A percentile compares a stretch with the other conserved stretches of the same genome.
phyloP scores from a whole-genome alignment of 2,797 vertebrate species.

The Hemibagrus guttatus region DNA sequence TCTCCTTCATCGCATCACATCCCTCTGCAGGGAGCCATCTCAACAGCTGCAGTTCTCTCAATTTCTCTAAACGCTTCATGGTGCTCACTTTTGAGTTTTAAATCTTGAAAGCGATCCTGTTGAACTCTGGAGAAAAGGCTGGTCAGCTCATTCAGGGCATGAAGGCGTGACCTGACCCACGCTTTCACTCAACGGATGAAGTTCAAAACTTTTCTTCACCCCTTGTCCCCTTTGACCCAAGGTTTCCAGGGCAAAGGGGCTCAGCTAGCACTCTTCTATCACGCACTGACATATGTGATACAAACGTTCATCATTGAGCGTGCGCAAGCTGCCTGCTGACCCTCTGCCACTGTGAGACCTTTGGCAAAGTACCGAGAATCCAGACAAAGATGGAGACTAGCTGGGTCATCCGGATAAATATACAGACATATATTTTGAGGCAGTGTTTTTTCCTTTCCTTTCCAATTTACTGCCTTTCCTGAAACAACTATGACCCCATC shows the following conservation, averaged over 20 bases:
- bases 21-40: slow-evolving; percentile 1
- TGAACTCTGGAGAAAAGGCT: slow-evolving; percentile 39
- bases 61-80: slow-evolving; percentile 34
- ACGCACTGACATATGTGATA: slow-evolving; percentile 55
- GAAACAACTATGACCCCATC: slow-evolving; percentile 18
- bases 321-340: slow-evolving; percentile 48
- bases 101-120: slow-evolving; percentile 47
- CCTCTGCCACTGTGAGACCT: slow-evolving; percentile 59
- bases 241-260: slow-evolving; percentile 64
- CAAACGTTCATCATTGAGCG: slow-evolving; percentile 51
- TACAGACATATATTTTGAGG: not conserved
- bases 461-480: slow-evolving; percentile 41
- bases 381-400: slow-evolving; percentile 57
- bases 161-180: slow-evolving; percentile 59
- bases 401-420: slow-evolving; percentile 54
- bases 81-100: slow-evolving; percentile 34
- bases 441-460: slow-evolving; percentile 37
- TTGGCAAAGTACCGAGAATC: slow-evolving; percentile 22
- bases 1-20: not conserved
- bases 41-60: slow-evolving; percentile 48
- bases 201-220: slow-evolving; percentile 67
- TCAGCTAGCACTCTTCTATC: slow-evolving; percentile 66
- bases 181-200: slow-evolving; percentile 60
- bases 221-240: slow-evolving; percentile 56
- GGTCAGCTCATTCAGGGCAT: slow-evolving; percentile 49